Evolutionary conservation across 2,888 invertebrate species (phyloP).

Genomic region (Tachina lurida): DNA sequence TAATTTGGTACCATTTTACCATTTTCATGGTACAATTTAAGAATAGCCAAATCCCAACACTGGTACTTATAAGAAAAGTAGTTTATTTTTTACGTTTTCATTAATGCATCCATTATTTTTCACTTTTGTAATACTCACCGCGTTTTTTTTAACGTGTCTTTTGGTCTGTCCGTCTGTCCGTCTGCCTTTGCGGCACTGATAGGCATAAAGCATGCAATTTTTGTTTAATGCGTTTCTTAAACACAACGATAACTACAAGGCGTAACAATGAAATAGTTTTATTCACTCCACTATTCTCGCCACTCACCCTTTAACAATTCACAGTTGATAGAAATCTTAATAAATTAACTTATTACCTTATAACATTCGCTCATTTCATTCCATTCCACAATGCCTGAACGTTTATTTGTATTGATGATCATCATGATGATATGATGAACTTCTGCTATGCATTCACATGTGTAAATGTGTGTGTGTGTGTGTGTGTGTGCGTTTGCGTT

Average conservation of each 20-base stretch:
- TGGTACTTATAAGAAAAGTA: too few species aligned
- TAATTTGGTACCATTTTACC: too few species aligned
- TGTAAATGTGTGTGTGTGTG: neutral
- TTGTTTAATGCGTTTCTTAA: constrained; percentile 32
- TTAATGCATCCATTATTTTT: neutral
- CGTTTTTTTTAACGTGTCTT: neutral
- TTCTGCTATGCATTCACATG: neutral
- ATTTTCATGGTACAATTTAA: too few species aligned
- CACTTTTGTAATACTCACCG: neutral
- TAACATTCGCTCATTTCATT: constrained; percentile 7
- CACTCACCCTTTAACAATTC: constrained; percentile 52
- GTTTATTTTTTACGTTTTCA: neutral
- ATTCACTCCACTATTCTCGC: constrained; percentile 28
- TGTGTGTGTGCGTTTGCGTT: constrained; percentile 17
- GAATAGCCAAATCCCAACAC: too few species aligned
- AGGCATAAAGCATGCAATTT: constrained; percentile 53
- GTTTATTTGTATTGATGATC: neutral
- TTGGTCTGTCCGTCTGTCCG: too few species aligned
- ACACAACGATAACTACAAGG: constrained; percentile 44
- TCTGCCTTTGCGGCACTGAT: constrained; percentile 25
- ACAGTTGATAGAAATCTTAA: constrained; percentile 47
- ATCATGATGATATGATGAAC: constrained; percentile 17
- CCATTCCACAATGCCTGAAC: neutral
- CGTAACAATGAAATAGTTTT: constrained; percentile 59
- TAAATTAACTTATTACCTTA: constrained; percentile 39